Evolutionary conservation across 2,797 vertebrate species (phyloP), one percentile per base, ranked within the genome.

Genomic region (Ctenopoma multispine): DNA sequence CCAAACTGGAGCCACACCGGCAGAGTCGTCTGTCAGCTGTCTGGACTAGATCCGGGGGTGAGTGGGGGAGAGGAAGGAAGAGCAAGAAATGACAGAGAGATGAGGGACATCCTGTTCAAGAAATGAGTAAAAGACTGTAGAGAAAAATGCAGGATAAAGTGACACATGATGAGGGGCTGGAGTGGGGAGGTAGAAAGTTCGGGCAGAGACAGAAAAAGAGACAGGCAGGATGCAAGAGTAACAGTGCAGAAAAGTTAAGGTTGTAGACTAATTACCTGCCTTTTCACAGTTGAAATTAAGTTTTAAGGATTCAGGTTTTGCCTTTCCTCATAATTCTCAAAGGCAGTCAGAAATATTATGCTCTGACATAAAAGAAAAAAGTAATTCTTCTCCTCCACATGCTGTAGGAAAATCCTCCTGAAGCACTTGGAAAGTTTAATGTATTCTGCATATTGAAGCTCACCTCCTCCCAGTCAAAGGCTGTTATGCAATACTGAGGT

Each of bases 11-110:
- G 84, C 80, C 83, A 63, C 81, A 82, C 68, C 48, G 51, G 57
- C 65, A 74, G 81, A 80, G 74, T 81, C 41, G 89, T 90, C 92
- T 90, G 85, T 89, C 77, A 83, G 69, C 82, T 83, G 92, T 94
- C 92, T 93, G 91, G 84, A 77, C 61, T 44, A 90, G 84, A 93
- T 94, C 92, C 89, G 90, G 91, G 81, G 81, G 63, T 44, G 68
- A 88, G 65, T 48, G 58, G 80, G 73, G 50, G 74, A 82, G 77
- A 83, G 85, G 82, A 87, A 89, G 83, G 71, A 84, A 83, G 81
- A 87, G 62, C 80, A 47, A 70, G 51, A 89, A 80, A 89, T 75
- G 86, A 90, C 72, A 86, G 77, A 77, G 79, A 81, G 65, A 87
- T 72, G 84, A 84, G 75, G 62, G 63, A 71, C 73, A 80, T 87